Percentiles rank a stretch among this genome's conserved stretches.
Conservation (phyloP, 2,888 invertebrate species). For the Xanthia icteritia region DNA sequence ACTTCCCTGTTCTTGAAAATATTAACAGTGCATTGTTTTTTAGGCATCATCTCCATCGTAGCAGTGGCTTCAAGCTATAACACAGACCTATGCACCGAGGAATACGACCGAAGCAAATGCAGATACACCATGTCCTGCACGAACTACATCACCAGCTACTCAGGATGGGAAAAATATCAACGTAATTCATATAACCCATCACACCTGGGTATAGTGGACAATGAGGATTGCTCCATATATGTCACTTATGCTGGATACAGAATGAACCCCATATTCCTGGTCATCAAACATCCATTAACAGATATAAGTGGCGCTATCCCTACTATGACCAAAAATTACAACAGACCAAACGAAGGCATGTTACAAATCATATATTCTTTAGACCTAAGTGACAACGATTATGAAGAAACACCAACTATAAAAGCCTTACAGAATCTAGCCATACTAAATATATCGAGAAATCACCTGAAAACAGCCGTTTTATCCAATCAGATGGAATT, state of each 20-base stretch:
- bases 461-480: slow-evolving; percentile 69
- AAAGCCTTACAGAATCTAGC: slow-evolving; percentile 68
- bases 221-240: slow-evolving; percentile 23
- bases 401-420: slow-evolving; percentile 64
- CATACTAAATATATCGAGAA: slow-evolving; percentile 74
- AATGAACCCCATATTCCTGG: slow-evolving; percentile 36
- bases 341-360: not conserved
- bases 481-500: slow-evolving; percentile 70
- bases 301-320: slow-evolving; percentile 13
- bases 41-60: slow-evolving; percentile 40
- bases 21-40: slow-evolving; percentile 24
- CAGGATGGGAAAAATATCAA: slow-evolving; percentile 28
- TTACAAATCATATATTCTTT: slow-evolving; percentile 58
- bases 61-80: slow-evolving; percentile 8
- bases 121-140: slow-evolving; percentile 38
- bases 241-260: slow-evolving; percentile 34
- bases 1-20: not conserved
- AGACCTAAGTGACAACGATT: slow-evolving; percentile 72
- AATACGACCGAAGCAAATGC: slow-evolving; percentile 5
- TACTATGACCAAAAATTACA: not conserved
- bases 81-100: slow-evolving; percentile 27
- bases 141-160: not conserved
- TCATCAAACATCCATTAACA: slow-evolving; percentile 8
- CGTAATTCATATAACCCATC: slow-evolving; percentile 1
- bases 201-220: not conserved